Conservation (phyloP, 2,797 vertebrate species). For the Yasuhikotakia modesta region DNA sequence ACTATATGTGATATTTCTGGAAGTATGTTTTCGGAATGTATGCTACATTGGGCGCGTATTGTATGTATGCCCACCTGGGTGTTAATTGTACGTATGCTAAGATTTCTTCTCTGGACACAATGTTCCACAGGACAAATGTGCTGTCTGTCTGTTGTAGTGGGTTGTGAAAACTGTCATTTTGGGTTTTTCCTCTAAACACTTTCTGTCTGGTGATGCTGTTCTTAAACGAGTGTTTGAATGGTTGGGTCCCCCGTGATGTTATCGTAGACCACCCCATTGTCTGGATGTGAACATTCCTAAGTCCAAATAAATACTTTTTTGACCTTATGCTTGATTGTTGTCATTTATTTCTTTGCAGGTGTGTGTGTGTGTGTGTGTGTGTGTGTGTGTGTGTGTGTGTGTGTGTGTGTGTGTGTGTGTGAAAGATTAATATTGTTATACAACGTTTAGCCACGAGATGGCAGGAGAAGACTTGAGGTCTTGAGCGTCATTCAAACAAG, state of each 20-base stretch:
- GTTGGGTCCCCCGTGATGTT: constrained; percentile 84
- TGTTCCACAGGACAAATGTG: constrained; percentile 67
- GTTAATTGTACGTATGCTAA: constrained; percentile 67
- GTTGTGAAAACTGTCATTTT: constrained; percentile 73
- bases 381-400: not conserved
- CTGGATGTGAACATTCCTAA: constrained; percentile 84
- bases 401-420: not conserved
- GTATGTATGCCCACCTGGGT: constrained; percentile 69
- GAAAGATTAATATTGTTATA: constrained; percentile 50
- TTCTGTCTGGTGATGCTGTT: constrained; percentile 82
- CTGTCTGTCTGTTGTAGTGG: constrained; percentile 63
- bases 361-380: too few relatives aligned
- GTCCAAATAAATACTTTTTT: constrained; percentile 88
- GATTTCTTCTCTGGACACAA: constrained; percentile 66
- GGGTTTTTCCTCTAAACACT: constrained; percentile 70
- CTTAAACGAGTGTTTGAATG: constrained; percentile 85
- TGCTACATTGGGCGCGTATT: constrained; percentile 70
- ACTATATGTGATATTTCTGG: constrained; percentile 65
- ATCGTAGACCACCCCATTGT: constrained; percentile 83
- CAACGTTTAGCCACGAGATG: constrained; percentile 66
- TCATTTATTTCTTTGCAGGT: not conserved
- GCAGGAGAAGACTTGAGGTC: constrained; percentile 56
- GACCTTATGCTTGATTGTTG: constrained; percentile 12
- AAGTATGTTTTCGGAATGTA: constrained; percentile 65
- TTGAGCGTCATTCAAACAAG: constrained; percentile 3